Percentiles rank a stretch among this genome's conserved stretches.
phyloP scores from a whole-genome alignment of 2,797 vertebrate species.

The Acanthis flammea region DNA sequence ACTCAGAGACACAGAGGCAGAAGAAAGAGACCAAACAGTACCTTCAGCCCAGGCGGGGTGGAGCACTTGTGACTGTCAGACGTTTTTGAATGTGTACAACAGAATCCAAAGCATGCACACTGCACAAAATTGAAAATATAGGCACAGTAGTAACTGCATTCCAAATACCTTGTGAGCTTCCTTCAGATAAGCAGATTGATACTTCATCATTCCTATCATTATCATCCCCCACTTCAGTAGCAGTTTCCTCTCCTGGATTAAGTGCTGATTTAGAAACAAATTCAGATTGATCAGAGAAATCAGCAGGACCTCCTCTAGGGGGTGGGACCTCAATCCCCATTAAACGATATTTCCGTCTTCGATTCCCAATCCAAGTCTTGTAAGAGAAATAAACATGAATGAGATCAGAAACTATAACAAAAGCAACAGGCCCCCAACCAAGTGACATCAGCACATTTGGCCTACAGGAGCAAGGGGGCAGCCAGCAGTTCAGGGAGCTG shows the following conservation, averaged over 20 bases:
- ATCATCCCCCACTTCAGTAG: slow-evolving; percentile 85
- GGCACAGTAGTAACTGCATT: slow-evolving; percentile 22
- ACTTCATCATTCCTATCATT: slow-evolving; percentile 86
- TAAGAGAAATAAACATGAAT: slow-evolving; percentile 69
- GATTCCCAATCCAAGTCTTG: slow-evolving; percentile 99
- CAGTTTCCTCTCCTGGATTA: slow-evolving; percentile 82
- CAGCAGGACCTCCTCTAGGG: slow-evolving; percentile 92
- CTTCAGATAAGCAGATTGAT: slow-evolving; percentile 92
- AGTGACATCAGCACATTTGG: slow-evolving; percentile 9
- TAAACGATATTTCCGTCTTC: slow-evolving; percentile 95
- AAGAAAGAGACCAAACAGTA: background rate
- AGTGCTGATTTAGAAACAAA: slow-evolving; percentile 80
- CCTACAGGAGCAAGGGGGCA: background rate
- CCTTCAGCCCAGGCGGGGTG: background rate
- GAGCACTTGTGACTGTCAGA: background rate
- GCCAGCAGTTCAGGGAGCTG: background rate
- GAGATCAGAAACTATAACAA: slow-evolving; percentile 49
- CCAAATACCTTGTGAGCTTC: slow-evolving; percentile 82
- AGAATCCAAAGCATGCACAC: slow-evolving; percentile 59
- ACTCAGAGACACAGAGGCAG: background rate
- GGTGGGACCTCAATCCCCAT: slow-evolving; percentile 98
- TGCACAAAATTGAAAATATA: slow-evolving; percentile 35
- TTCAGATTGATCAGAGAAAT: slow-evolving; percentile 84
- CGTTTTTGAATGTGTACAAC: background rate
- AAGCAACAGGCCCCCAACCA: slow-evolving; percentile 46